A percentile compares a stretch with the other conserved stretches of the same genome.
Conservation (phyloP, 2,797 vertebrate species). For the Platyrinchus mystaceus region DNA sequence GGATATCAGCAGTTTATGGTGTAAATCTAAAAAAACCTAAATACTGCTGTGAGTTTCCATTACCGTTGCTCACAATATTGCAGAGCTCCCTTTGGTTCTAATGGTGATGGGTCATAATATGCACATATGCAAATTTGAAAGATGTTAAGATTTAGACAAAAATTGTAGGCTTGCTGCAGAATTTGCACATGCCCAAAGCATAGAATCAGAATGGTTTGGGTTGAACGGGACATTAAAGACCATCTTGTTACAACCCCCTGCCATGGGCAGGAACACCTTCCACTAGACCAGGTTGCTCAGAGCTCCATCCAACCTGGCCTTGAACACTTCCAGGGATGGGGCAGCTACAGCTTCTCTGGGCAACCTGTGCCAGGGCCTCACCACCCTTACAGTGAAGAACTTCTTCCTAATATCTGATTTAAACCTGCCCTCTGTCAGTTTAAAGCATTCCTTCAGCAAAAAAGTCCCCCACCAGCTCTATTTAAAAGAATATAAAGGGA, state of each 20-base stretch:
- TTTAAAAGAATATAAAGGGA: background rate
- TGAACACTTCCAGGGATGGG: background rate
- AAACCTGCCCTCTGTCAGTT: background rate
- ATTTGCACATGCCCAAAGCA: background rate
- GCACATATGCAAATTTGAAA: background rate
- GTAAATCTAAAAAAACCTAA: background rate
- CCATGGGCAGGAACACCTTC: background rate
- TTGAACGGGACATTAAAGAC: background rate
- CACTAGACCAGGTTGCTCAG: background rate
- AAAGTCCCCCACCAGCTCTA: background rate
- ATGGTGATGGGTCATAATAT: background rate
- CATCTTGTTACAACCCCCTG: background rate
- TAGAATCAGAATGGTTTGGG: background rate
- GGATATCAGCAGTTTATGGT: background rate
- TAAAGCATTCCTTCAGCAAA: background rate
- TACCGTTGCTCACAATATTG: background rate
- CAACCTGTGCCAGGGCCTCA: background rate
- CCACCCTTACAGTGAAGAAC: background rate
- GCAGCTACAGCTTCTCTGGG: background rate
- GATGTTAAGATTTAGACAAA: background rate
- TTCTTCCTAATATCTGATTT: background rate
- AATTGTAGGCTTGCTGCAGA: background rate
- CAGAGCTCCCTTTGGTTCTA: background rate
- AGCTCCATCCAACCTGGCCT: background rate
- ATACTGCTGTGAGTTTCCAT: background rate